phyloP scores from a whole-genome alignment of 2,797 vertebrate genomes.

The Spinus olivaceus region DNA sequence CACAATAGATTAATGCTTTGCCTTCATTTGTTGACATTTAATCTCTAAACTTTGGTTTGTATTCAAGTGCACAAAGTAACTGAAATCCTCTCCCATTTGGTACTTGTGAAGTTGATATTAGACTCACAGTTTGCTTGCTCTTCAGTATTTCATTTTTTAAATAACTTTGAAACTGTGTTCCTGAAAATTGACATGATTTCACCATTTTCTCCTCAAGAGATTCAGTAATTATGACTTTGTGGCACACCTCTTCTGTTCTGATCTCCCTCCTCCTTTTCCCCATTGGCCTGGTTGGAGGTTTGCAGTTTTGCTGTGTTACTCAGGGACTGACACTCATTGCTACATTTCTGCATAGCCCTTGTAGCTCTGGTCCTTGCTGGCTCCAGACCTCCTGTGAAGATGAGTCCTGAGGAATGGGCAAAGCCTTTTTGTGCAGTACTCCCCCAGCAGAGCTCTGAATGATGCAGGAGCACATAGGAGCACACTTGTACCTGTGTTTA shows the following conservation, averaged over 20 bases:
- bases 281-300: not conserved
- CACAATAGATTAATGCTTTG: slow-evolving; percentile 47
- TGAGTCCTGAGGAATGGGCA: not conserved
- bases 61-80: slow-evolving; percentile 22
- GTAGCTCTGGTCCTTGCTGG: not conserved
- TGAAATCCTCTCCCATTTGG: not conserved
- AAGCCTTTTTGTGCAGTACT: not conserved
- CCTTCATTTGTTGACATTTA: slow-evolving; percentile 55
- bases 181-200: not conserved
- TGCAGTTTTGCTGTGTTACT: not conserved
- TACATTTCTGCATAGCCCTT: not conserved
- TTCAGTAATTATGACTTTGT: not conserved
- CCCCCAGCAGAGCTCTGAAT: not conserved
- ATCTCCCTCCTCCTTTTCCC: not conserved
- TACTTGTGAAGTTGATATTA: not conserved
- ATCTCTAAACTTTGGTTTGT: slow-evolving; percentile 47
- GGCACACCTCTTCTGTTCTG: not conserved
- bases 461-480: not conserved
- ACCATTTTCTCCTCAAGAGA: not conserved
- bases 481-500: not conserved
- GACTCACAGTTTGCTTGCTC: not conserved
- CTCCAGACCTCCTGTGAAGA: not conserved
- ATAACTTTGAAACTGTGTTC: not conserved
- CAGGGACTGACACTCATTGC: not conserved
- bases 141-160: not conserved